Conservation (phyloP, 2,888 invertebrate genomes). For the Himalopsyche kuldschensis region DNA sequence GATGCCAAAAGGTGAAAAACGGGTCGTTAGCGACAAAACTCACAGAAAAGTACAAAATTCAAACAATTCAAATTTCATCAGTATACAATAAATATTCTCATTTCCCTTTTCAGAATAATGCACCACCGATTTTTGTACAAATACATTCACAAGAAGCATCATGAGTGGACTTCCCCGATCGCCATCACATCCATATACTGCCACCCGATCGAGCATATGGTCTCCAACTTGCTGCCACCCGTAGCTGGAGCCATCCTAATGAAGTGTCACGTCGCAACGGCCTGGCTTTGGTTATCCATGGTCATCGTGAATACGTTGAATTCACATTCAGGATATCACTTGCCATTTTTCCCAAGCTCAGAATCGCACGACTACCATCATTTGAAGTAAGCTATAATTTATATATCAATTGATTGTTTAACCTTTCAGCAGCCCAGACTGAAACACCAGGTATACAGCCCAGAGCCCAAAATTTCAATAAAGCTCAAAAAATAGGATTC, state of each 20-base stretch:
- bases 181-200: constrained; percentile 81
- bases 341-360: constrained; percentile 82
- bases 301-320: constrained; percentile 79
- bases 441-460: too few relatives aligned
- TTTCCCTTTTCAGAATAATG: constrained; percentile 60
- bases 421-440: too few relatives aligned
- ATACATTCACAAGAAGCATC: constrained; percentile 82
- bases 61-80: too few relatives aligned
- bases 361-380: constrained; percentile 89
- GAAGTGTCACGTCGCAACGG: constrained; percentile 76
- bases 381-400: constrained; percentile 64
- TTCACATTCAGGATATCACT: constrained; percentile 83
- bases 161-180: constrained; percentile 86
- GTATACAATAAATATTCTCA: background rate
- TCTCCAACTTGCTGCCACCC: constrained; percentile 77
- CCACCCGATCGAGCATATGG: constrained; percentile 74
- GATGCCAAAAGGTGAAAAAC: too few relatives aligned
- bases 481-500: too few relatives aligned
- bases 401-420: too few relatives aligned
- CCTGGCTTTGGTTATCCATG: constrained; percentile 77
- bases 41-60: too few relatives aligned
- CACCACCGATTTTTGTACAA: constrained; percentile 77
- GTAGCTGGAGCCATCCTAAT: constrained; percentile 73
- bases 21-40: too few relatives aligned
- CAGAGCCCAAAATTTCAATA: too few relatives aligned